Conservation (phyloP, 1,140 invertebrate genomes). For the Bombyx mandarina region DNA sequence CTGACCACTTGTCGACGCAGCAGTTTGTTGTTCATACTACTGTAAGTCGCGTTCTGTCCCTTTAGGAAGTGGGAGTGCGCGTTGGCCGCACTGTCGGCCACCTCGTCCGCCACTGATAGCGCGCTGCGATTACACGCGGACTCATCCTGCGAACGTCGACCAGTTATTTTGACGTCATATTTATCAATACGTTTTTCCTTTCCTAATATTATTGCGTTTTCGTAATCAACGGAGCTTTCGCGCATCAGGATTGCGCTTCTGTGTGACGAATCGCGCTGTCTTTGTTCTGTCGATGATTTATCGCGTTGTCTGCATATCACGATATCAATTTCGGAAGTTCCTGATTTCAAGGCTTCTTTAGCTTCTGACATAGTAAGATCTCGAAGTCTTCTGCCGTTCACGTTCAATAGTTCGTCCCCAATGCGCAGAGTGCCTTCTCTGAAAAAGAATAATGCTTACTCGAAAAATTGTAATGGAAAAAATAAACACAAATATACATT, state of each 20-base stretch:
- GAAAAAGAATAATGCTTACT: slow-evolving; percentile 30
- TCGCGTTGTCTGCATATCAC: slow-evolving; percentile 74
- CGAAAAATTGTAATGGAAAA: not conserved
- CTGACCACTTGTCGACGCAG: slow-evolving; percentile 70
- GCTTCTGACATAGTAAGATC: slow-evolving; percentile 84
- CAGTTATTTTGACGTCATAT: slow-evolving; percentile 54
- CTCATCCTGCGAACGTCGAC: slow-evolving; percentile 53
- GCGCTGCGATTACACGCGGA: slow-evolving; percentile 52
- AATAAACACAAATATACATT: not conserved
- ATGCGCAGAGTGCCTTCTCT: slow-evolving; percentile 83
- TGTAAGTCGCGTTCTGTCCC: slow-evolving; percentile 71
- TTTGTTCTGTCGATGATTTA: slow-evolving; percentile 26
- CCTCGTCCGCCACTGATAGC: slow-evolving; percentile 58
- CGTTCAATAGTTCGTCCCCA: slow-evolving; percentile 88
- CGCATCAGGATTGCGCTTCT: slow-evolving; percentile 57
- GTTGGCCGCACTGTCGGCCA: slow-evolving; percentile 46
- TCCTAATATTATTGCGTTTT: slow-evolving; percentile 73
- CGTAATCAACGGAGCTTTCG: slow-evolving; percentile 80
- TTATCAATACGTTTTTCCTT: slow-evolving; percentile 61
- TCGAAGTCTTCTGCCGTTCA: slow-evolving; percentile 83
- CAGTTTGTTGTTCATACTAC: slow-evolving; percentile 73
- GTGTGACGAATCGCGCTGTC: slow-evolving; percentile 43
- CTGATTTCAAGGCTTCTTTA: slow-evolving; percentile 76
- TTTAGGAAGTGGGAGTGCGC: slow-evolving; percentile 73
- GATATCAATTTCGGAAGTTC: slow-evolving; percentile 80